These are phyloP conservation scores for Ammospiza maritima DNA, from an alignment of 2,797 vertebrate species.

Conservation along the genomic window DNA sequence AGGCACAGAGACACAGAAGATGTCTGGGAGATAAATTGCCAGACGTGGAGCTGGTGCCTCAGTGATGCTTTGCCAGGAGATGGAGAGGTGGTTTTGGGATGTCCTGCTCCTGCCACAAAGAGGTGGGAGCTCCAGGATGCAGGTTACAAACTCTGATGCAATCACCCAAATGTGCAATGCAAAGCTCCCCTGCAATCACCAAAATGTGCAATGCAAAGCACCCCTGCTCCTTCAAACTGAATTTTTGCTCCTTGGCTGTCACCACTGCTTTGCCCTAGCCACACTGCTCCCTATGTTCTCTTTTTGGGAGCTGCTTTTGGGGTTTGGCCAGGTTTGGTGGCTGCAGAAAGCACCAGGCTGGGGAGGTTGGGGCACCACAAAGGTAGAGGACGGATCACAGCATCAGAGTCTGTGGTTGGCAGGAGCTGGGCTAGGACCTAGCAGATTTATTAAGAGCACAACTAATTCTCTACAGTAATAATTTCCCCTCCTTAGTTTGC, in stretches of 20 bases:
- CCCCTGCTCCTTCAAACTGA: background rate
- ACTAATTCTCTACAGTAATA: background rate
- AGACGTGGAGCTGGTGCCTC: fast-evolving
- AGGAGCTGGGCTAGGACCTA: background rate
- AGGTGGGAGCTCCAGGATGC: background rate
- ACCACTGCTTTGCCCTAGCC: fast-evolving
- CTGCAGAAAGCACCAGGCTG: background rate
- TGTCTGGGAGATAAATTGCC: slow-evolving; percentile 23
- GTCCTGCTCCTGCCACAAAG: background rate
- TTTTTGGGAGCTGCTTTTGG: background rate
- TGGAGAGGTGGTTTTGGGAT: background rate
- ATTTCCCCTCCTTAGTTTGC: background rate
- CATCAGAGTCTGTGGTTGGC: background rate
- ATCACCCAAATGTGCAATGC: background rate
- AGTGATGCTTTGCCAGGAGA: background rate
- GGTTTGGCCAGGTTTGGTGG: background rate
- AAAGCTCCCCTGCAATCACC: background rate
- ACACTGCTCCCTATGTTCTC: background rate
- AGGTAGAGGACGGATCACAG: background rate
- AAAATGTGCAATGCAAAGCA: background rate
- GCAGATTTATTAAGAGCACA: background rate
- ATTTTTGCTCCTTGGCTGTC: background rate
- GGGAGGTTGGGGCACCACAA: background rate
- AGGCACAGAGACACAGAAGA: background rate
- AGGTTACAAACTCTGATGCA: background rate